phyloP scores from a whole-genome alignment of 2,113 vertebrate species.

The Rattus rattus region DNA sequence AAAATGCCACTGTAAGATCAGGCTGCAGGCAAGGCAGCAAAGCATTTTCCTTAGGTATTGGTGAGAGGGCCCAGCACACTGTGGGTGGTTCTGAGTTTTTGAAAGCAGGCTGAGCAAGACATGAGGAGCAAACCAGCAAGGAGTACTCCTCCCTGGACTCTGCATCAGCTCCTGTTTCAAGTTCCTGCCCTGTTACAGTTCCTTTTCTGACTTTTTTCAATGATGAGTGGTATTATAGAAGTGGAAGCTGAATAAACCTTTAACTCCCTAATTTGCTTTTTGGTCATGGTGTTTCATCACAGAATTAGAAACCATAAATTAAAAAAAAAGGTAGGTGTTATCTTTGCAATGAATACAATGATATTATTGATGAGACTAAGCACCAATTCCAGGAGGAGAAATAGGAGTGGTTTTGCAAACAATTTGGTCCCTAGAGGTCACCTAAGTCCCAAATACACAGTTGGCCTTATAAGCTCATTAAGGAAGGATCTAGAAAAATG shows the following conservation, averaged over 20 bases:
- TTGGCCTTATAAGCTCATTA: background rate
- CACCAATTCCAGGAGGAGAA: background rate
- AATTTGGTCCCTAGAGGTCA: background rate
- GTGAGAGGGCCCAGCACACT: background rate
- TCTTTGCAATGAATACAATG: background rate
- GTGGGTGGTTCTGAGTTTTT: background rate
- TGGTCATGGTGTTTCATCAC: background rate
- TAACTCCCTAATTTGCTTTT: background rate
- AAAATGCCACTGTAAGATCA: background rate
- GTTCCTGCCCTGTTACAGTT: background rate
- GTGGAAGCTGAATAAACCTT: background rate
- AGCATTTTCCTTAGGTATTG: background rate
- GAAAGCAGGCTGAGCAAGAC: background rate
- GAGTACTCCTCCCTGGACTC: background rate
- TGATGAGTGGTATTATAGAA: background rate
- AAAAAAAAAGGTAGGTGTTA: background rate
- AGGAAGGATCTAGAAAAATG: background rate
- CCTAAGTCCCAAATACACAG: background rate
- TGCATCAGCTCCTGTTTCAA: background rate
- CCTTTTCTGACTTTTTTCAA: background rate
- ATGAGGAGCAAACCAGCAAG: background rate
- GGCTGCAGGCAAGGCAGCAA: background rate
- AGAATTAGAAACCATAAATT: background rate
- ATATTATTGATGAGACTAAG: background rate
- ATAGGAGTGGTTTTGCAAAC: background rate